phyloP scores from a whole-genome alignment of 2,797 vertebrate genomes.

The Oceanodroma leucorhoa region DNA sequence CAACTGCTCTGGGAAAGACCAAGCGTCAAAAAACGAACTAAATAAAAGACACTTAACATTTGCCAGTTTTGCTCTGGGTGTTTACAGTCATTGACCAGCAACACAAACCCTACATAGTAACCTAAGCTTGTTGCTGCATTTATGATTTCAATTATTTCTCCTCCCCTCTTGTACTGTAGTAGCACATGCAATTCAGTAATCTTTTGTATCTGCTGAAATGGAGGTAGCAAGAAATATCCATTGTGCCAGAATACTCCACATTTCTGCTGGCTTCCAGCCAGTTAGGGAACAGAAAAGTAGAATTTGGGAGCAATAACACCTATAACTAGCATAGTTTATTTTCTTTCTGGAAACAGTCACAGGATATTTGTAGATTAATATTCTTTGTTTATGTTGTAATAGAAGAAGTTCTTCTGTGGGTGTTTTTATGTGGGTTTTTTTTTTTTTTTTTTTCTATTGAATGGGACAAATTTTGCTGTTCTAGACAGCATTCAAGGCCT shows the following conservation, averaged over 20 bases:
- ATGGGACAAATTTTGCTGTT: not conserved
- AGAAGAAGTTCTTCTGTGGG: not conserved
- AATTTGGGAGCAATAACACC: not conserved
- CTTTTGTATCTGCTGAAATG: not conserved
- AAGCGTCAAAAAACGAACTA: not conserved
- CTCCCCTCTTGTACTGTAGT: not conserved
- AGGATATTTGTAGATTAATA: not conserved
- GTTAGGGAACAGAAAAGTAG: not conserved
- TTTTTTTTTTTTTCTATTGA: not conserved
- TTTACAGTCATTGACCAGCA: not conserved
- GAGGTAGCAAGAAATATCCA: not conserved
- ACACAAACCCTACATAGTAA: not conserved
- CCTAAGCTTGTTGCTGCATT: not conserved
- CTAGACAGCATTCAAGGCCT: not conserved
- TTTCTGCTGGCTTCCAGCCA: too few species aligned
- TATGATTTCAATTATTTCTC: not conserved
- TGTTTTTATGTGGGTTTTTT: not conserved
- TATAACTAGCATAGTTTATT: not conserved
- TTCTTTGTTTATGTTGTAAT: not conserved
- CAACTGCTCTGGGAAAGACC: accelerated
- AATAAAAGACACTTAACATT: not conserved
- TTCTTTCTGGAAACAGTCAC: not conserved
- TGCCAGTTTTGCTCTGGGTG: not conserved
- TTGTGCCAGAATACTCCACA: not conserved
- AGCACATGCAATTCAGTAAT: not conserved